Evolutionary conservation across 2,113 vertebrate genomes (phyloP).

Genomic region (Bungarus multicinctus): DNA sequence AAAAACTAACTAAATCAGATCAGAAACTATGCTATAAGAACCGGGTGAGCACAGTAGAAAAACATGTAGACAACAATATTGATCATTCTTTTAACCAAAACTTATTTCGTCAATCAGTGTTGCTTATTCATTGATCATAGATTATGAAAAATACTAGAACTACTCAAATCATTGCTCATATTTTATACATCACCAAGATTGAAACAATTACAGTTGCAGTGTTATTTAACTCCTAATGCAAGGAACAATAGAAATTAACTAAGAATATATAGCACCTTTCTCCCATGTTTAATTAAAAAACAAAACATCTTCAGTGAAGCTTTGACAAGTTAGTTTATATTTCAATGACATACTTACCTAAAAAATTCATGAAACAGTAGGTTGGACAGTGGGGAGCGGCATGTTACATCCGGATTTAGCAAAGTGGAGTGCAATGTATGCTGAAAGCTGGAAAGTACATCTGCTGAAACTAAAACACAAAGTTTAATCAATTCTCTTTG

Average conservation of each 20-base stretch:
- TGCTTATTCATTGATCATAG: not conserved
- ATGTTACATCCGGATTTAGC: slow-evolving; percentile 78
- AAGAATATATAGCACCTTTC: not conserved
- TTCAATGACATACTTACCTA: slow-evolving; percentile 73
- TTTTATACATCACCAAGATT: no score
- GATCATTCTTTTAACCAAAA: not conserved
- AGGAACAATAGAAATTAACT: not conserved
- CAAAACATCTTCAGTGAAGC: not conserved
- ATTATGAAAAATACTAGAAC: not conserved
- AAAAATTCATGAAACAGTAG: slow-evolving; percentile 89
- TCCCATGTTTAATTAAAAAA: not conserved
- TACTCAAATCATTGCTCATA: not conserved
- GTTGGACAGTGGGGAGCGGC: slow-evolving; percentile 78
- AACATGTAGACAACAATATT: not conserved
- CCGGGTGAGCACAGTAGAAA: not conserved
- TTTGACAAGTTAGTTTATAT: not conserved
- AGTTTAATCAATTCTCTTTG: slow-evolving; percentile 6
- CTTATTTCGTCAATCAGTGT: not conserved
- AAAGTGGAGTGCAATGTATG: slow-evolving; percentile 78
- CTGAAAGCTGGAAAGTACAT: slow-evolving; percentile 75
- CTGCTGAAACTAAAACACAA: slow-evolving; percentile 76
- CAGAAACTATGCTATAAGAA: not conserved
- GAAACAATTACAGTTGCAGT: not conserved
- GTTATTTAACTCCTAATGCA: not conserved
- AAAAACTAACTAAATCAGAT: not conserved